Conservation (phyloP, 2,113 vertebrate species). For the Anguilla japonica region DNA sequence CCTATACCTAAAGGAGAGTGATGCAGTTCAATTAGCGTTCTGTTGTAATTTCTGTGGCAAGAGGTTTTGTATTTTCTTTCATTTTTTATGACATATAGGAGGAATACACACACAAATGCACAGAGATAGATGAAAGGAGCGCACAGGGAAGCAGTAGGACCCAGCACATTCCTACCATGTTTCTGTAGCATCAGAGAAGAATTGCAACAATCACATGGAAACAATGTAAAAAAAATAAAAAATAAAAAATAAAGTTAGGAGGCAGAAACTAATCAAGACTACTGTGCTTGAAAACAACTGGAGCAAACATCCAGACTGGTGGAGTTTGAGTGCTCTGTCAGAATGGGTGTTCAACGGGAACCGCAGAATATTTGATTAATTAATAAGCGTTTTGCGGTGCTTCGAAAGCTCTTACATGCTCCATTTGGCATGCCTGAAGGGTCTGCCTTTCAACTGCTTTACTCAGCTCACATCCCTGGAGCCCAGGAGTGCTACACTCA, state of each 20-base stretch:
- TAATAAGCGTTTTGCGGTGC: constrained; percentile 53
- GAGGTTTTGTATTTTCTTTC: neutral
- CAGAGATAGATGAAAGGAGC: neutral
- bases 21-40: neutral
- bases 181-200: neutral
- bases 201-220: neutral
- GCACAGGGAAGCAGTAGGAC: neutral
- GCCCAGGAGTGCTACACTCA: neutral
- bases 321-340: constrained; percentile 39
- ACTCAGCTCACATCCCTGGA: constrained; percentile 37
- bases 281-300: constrained; percentile 16
- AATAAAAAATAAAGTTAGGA: neutral
- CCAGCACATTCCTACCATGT: neutral
- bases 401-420: constrained; percentile 47
- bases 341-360: constrained; percentile 40
- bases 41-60: neutral
- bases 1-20: neutral
- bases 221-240: neutral
- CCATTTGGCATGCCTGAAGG: constrained; percentile 40
- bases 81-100: too few species aligned
- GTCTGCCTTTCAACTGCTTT: constrained; percentile 45
- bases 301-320: constrained; percentile 30
- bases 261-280: neutral
- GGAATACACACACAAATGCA: too few species aligned
- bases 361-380: constrained; percentile 55